A percentile compares a stretch with the other conserved stretches of the same genome.
Evolutionary conservation across 30 jellyfish, hydroid and myxozoan genomes (phyloP).

Genomic region (Turritopsis rubra): DNA sequence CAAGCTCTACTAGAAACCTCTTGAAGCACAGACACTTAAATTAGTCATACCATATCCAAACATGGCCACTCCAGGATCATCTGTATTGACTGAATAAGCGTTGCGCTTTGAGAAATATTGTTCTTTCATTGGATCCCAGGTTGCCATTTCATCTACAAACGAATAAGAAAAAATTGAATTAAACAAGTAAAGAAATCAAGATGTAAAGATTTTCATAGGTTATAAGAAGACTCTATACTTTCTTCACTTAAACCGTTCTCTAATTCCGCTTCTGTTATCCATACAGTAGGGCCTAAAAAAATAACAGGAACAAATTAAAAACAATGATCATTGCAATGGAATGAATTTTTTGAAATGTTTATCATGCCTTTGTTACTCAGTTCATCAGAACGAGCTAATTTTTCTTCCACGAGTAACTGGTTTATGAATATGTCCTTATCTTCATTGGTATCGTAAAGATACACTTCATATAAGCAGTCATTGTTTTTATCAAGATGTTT

Average conservation of each 20-base stretch:
- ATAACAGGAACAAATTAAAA: neutral
- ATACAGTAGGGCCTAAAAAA: neutral
- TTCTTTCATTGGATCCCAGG: conserved; percentile 91
- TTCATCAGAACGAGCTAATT: conserved; percentile 60
- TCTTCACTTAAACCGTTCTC: neutral
- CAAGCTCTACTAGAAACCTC: no score
- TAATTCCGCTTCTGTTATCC: neutral
- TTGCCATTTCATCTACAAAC: conserved; percentile 20
- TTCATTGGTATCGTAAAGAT: conserved; percentile 66
- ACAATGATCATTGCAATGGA: no score
- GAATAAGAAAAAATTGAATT: neutral
- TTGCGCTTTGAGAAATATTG: conserved; percentile 57
- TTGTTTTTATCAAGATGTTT: conserved; percentile 31
- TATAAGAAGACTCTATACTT: neutral
- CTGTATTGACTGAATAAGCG: conserved; percentile 62
- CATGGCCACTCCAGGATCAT: conserved; percentile 72
- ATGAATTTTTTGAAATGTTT: no score
- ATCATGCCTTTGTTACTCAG: conserved; percentile 35
- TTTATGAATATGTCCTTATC: conserved; percentile 59
- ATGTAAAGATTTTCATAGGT: neutral
- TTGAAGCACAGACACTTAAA: no score
- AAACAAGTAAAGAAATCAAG: neutral
- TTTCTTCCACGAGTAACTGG: conserved; percentile 64
- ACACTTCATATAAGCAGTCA: conserved; percentile 53
- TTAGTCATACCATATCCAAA: conserved; percentile 51